These are phyloP conservation scores for Panulirus ornatus DNA, from an alignment of 1,140 invertebrate genomes.

Conservation along the genomic window DNA sequence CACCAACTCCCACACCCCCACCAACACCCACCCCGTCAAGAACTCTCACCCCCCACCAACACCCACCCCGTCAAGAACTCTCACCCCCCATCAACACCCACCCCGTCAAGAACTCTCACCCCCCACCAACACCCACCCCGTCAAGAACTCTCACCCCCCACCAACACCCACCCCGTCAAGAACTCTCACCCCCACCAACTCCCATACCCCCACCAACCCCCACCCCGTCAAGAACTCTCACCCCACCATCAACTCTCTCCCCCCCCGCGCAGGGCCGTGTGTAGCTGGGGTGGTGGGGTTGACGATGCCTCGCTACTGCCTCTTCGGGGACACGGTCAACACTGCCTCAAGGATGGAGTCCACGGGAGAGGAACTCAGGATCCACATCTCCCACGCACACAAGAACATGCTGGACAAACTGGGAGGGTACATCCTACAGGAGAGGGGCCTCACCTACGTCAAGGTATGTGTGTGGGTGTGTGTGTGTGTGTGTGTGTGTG, in stretches of 20 bases:
- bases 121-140: not conserved
- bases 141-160: not conserved
- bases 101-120: too few species aligned
- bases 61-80: not conserved
- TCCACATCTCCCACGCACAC: conserved; percentile 86
- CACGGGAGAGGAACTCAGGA: conserved; percentile 83
- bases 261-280: conserved; percentile 85
- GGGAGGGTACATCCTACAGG: conserved; percentile 89
- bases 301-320: conserved; percentile 84
- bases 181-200: not conserved
- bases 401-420: conserved; percentile 86
- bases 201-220: not conserved
- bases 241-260: not conserved
- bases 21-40: too few species aligned
- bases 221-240: not conserved
- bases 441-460: conserved; percentile 88
- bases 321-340: conserved; percentile 96
- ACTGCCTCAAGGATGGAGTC: conserved; percentile 93
- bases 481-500: conserved; percentile 77
- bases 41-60: not conserved
- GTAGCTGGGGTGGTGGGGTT: conserved; percentile 86
- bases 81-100: not conserved
- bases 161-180: too few species aligned
- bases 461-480: conserved; percentile 82
- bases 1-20: not conserved